phyloP scores from a whole-genome alignment of 1,140 invertebrate genomes.

The Macrocentrus cingulum region DNA sequence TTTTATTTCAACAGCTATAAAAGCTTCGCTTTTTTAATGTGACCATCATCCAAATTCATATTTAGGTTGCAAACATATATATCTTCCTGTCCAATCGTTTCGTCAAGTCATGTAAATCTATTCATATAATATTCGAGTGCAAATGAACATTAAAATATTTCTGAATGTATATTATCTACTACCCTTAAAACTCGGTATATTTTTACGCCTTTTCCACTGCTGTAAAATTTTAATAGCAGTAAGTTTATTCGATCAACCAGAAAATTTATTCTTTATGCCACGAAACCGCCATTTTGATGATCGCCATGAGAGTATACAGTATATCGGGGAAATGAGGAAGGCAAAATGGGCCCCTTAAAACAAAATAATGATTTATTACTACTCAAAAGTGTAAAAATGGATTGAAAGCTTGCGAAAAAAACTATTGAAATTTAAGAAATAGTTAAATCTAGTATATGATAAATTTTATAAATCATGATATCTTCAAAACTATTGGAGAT shows the following conservation, averaged over 20 bases:
- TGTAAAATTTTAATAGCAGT: slow-evolving; percentile 24
- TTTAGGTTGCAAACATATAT: slow-evolving; percentile 35
- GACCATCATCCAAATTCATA: too few relatives aligned
- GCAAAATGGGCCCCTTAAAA: neutral
- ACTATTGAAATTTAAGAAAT: too few relatives aligned
- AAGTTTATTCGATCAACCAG: slow-evolving; percentile 19
- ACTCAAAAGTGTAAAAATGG: too few relatives aligned
- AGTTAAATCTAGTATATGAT: too few relatives aligned
- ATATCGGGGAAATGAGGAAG: neutral
- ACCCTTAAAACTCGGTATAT: slow-evolving; percentile 20
- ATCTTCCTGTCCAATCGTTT: slow-evolving; percentile 29
- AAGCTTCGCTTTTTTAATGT: too few relatives aligned
- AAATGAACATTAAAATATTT: slow-evolving; percentile 37
- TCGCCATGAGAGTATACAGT: neutral
- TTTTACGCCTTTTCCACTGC: slow-evolving; percentile 8
- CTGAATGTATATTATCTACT: neutral
- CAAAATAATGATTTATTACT: too few relatives aligned
- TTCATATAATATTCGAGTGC: slow-evolving; percentile 37
- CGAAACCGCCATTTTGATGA: neutral
- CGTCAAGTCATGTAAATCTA: slow-evolving; percentile 31
- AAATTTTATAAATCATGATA: too few relatives aligned
- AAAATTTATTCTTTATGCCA: slow-evolving; percentile 16
- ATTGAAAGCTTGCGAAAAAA: too few relatives aligned
- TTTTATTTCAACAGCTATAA: too few relatives aligned
- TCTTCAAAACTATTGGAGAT: too few relatives aligned